Evolutionary conservation across 2,113 vertebrate genomes (phyloP).

Genomic region (Pelobates fuscus): DNA sequence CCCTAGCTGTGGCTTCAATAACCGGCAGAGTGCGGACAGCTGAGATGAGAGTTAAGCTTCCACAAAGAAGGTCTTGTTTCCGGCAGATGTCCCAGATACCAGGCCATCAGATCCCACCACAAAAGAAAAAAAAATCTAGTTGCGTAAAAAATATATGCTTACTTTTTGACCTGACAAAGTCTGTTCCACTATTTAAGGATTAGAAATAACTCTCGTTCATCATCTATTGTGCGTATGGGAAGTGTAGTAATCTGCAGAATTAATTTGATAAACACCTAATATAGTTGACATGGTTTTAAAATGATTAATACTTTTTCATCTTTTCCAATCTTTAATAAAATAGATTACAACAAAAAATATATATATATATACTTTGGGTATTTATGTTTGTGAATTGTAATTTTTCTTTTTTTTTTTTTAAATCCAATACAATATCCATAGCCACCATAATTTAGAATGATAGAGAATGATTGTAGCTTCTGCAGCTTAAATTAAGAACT

Average conservation of each 20-base stretch:
- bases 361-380: too few relatives aligned
- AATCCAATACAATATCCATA: too few relatives aligned
- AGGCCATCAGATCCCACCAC: constrained; percentile 79
- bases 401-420: too few relatives aligned
- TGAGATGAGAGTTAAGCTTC: constrained; percentile 74
- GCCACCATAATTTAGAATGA: too few relatives aligned
- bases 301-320: too few relatives aligned
- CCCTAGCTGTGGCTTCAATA: constrained; percentile 80
- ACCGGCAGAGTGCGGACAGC: constrained; percentile 63
- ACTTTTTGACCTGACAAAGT: constrained; percentile 56
- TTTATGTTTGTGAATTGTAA: too few relatives aligned
- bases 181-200: constrained; percentile 21
- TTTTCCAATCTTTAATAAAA: too few relatives aligned
- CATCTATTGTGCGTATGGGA: constrained; percentile 33
- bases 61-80: constrained; percentile 87
- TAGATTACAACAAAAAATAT: too few relatives aligned
- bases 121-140: constrained; percentile 65
- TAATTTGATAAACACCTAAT: too few relatives aligned
- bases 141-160: constrained; percentile 69
- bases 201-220: constrained; percentile 43
- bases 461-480: too few relatives aligned
- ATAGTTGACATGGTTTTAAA: too few relatives aligned
- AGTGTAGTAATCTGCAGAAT: constrained; percentile 12
- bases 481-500: too few relatives aligned
- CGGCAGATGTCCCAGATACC: constrained; percentile 86